Conservation (phyloP, 2,797 vertebrate genomes). For the Pogonophryne albipinna region DNA sequence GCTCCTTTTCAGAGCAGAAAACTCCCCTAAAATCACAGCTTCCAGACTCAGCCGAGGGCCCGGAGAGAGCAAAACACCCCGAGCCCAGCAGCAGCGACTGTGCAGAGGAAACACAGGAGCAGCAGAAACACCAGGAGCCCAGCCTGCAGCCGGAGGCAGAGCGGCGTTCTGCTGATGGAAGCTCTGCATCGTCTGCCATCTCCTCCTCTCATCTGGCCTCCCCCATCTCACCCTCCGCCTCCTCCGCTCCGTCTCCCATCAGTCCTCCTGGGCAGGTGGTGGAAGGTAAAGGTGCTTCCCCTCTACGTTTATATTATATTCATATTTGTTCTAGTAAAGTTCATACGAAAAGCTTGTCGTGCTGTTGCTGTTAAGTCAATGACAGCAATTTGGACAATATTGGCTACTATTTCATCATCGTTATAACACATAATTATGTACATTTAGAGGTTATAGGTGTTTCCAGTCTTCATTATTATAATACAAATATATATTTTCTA, state of each 20-base stretch:
- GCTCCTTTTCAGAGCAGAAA: constrained; percentile 85
- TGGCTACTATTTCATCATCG: too few species aligned
- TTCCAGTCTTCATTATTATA: too few species aligned
- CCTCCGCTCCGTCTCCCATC: constrained; percentile 49
- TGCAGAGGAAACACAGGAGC: constrained; percentile 82
- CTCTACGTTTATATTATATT: constrained; percentile 47
- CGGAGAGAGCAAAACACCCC: constrained; percentile 70
- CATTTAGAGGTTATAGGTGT: too few species aligned
- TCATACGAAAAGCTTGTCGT: not conserved
- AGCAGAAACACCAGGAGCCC: constrained; percentile 79
- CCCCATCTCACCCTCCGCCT: constrained; percentile 40
- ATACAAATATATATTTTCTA: too few species aligned
- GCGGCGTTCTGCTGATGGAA: constrained; percentile 58
- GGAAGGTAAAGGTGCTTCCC: constrained; percentile 80
- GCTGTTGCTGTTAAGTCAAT: not conserved
- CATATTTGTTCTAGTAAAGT: not conserved
- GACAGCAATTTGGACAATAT: too few species aligned
- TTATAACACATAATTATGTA: too few species aligned
- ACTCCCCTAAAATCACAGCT: constrained; percentile 69
- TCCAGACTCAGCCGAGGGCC: constrained; percentile 17
- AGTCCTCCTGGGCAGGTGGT: constrained; percentile 64
- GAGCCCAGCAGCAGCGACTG: constrained; percentile 88
- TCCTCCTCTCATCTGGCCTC: constrained; percentile 26
- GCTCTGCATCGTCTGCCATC: constrained; percentile 47
- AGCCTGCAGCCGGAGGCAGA: constrained; percentile 24